Evolutionary conservation across 2,888 invertebrate species (phyloP).

Genomic region (Pimpla rufipes): DNA sequence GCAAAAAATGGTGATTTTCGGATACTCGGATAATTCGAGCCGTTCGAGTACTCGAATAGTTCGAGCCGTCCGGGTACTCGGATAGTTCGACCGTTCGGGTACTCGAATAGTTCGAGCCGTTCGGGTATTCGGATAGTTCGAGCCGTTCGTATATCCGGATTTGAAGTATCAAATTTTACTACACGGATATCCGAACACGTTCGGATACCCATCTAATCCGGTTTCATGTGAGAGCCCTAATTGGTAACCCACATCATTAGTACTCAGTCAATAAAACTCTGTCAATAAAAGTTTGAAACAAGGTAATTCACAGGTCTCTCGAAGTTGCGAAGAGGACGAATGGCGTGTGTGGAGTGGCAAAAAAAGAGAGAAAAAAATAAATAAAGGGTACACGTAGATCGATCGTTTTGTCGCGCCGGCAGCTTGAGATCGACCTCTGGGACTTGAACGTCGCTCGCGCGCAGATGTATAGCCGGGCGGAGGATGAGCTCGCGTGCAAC

Average conservation of each 20-base stretch:
- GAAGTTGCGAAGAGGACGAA: conserved; percentile 8
- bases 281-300: neutral
- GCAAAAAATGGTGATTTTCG: no score
- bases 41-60: no score
- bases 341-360: neutral
- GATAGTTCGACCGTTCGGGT: no score
- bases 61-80: no score
- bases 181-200: no score
- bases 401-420: conserved; percentile 10
- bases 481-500: neutral
- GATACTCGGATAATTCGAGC: no score
- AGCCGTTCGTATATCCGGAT: no score
- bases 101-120: no score
- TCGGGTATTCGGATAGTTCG: no score
- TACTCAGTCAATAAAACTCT: neutral
- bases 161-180: no score
- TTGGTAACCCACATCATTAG: neutral
- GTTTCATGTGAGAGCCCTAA: no score
- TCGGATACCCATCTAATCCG: no score
- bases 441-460: neutral
- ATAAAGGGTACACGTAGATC: conserved; percentile 19
- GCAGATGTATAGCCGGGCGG: neutral
- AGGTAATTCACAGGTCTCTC: neutral
- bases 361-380: neutral
- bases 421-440: neutral